phyloP scores from a whole-genome alignment of 2,888 invertebrate species.

The Epistrophe eligans region DNA sequence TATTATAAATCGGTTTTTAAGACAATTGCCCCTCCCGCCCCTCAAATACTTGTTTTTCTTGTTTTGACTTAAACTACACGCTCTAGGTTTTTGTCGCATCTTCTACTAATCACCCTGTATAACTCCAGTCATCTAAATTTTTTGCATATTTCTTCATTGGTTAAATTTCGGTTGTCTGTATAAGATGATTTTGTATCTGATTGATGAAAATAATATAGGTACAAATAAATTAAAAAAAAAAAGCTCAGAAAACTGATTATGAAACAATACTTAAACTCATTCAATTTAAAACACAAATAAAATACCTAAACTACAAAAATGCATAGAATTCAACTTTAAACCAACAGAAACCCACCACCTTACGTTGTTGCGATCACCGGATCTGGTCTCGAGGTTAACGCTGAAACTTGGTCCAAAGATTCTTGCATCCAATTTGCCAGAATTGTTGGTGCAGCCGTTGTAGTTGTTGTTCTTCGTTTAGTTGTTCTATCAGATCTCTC shows the following conservation, averaged over 20 bases:
- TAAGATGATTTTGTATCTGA: too few species aligned
- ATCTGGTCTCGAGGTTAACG: not conserved
- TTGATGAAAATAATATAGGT: too few species aligned
- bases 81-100: too few species aligned
- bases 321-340: slow-evolving; percentile 31
- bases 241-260: not conserved
- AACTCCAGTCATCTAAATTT: too few species aligned
- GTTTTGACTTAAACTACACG: too few species aligned
- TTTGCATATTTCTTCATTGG: too few species aligned
- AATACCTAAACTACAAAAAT: not conserved
- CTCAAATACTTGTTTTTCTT: too few species aligned
- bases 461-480: not conserved
- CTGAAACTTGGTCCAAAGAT: not conserved
- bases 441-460: not conserved
- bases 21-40: too few species aligned
- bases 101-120: too few species aligned
- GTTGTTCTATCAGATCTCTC: slow-evolving; percentile 5
- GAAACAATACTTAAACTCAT: not conserved
- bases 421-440: slow-evolving; percentile 8
- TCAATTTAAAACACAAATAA: not conserved
- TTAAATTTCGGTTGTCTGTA: too few species aligned
- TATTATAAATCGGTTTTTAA: too few species aligned
- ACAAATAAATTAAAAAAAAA: too few species aligned
- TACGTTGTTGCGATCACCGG: not conserved
- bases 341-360: slow-evolving; percentile 55